Evolutionary conservation across 2,888 invertebrate genomes (phyloP), one percentile per base, ranked within the genome.

Genomic region (Ryuthela nishihirai): DNA sequence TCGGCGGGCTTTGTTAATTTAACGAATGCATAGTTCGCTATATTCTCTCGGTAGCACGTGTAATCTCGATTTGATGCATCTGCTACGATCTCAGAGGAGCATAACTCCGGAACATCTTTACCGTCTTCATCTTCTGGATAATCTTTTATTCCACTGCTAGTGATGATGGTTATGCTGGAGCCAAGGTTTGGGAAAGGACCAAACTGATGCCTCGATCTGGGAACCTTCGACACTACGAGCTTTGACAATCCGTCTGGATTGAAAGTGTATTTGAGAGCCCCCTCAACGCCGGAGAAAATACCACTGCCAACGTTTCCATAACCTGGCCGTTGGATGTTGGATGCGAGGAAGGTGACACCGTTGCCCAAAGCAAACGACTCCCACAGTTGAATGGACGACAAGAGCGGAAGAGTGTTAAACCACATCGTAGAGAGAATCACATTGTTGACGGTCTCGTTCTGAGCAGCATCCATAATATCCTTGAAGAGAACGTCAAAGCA

Each of bases 401-500:
- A 35, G 70, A 84, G 88, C 0, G 92, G 92, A 54, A 88, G 72
- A 69, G 87, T 85, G 0, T 88, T 85, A 68, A 85, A 85, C 91
- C 91, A 92, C 74, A 85, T 84, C 0, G 85, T 82, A 0, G 86
- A 79, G 67, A 81, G 85, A 1, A 85, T 73, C 10, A 88, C 73
- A 67, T 86, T 82, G 17, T 78, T 81, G 1, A 85, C 69, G 1
- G 78, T 76, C 2, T 73, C 66, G 45, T 80, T 75, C 62, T 78
- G 73, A 0, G 82, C 76, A 9, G 82, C 73, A 55, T 80, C 77
- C 6, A 84, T 75, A 0, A 89, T 89, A 4, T 80, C 75, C 67
- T 83, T 79, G 75, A 86, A 90, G 65, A 88, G 72, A 9, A 91
- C 80, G 70, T 92, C 92, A 70, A 90, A 91, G 73, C 91, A 91